A percentile compares a stretch with the other conserved stretches of the same genome.
Conservation (phyloP, 2,888 invertebrate species). For the Eretmocerus hayati region DNA sequence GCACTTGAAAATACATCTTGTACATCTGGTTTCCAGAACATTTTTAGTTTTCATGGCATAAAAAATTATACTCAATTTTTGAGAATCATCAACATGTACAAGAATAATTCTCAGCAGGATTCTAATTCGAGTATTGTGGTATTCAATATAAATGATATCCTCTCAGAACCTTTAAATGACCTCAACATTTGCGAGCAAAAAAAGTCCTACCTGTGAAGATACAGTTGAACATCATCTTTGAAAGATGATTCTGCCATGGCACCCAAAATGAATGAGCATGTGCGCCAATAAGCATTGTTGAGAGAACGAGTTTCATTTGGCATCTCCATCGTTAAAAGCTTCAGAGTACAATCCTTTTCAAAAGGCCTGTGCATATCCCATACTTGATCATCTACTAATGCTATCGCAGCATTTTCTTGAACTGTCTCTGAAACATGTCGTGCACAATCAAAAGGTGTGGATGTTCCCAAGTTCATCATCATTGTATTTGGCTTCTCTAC, state of each 20-base stretch:
- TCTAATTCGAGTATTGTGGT: no score
- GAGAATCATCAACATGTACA: no score
- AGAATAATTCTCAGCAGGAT: no score
- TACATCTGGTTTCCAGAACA: no score
- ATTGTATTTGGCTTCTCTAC: constrained; percentile 65
- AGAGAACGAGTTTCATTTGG: constrained; percentile 53
- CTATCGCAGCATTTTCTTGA: constrained; percentile 59
- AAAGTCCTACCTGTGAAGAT: constrained; percentile 54
- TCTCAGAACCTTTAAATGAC: no score
- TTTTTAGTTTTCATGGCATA: no score
- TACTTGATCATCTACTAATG: constrained; percentile 67
- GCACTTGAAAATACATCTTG: no score
- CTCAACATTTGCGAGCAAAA: no score
- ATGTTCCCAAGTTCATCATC: constrained; percentile 84
- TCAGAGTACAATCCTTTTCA: constrained; percentile 41
- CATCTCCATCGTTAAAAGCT: constrained; percentile 47
- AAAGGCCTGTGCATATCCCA: constrained; percentile 95
- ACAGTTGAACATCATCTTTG: constrained; percentile 66
- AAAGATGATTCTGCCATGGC: constrained; percentile 71
- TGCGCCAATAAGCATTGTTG: constrained; percentile 86
- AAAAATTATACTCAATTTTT: no score
- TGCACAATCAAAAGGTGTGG: constrained; percentile 89
- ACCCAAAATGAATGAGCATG: constrained; percentile 84
- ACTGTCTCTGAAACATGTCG: constrained; percentile 37
- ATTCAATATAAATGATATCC: no score